These are phyloP conservation scores for Ephialtes manifestator DNA, from an alignment of 2,888 invertebrate species.

Conservation along the genomic window DNA sequence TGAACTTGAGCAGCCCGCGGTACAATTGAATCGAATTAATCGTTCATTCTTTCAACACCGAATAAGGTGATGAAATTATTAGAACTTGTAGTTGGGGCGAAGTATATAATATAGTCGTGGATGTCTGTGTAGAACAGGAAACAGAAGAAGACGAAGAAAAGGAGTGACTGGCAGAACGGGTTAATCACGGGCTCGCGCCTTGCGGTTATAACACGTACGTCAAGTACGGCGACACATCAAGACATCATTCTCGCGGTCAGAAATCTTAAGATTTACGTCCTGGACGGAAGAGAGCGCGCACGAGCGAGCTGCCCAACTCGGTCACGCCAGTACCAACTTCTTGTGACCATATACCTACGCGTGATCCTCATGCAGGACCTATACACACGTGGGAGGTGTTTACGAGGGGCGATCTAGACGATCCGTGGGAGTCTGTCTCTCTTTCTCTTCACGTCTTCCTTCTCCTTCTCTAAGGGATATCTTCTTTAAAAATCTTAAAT, in stretches of 20 bases:
- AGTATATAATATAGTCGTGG: constrained; percentile 27
- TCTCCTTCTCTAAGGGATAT: constrained; percentile 29
- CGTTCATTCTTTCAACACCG: constrained; percentile 48
- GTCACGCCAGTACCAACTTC: constrained; percentile 50
- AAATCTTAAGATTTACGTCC: constrained; percentile 71
- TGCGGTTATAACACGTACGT: constrained; percentile 65
- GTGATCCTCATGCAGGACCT: constrained; percentile 56
- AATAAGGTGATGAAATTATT: constrained; percentile 53
- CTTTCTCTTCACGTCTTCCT: constrained; percentile 24
- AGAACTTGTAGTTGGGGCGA: background rate
- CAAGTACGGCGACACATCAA: constrained; percentile 77
- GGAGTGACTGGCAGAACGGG: constrained; percentile 70
- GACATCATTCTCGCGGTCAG: constrained; percentile 78
- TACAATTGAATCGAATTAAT: constrained; percentile 48
- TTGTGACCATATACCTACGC: constrained; percentile 7
- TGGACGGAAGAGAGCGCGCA: constrained; percentile 31
- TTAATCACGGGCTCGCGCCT: constrained; percentile 72
- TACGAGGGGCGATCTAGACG: constrained; percentile 78
- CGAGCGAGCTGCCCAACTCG: constrained; percentile 51
- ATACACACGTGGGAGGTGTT: constrained; percentile 78
- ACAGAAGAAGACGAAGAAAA: constrained; percentile 57
- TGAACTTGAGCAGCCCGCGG: background rate
- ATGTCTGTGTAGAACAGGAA: constrained; percentile 7
- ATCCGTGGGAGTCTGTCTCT: constrained; percentile 76
- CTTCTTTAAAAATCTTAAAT: constrained; percentile 49